phyloP scores from a whole-genome alignment of 2,113 vertebrate genomes.

The Lepus americanus region DNA sequence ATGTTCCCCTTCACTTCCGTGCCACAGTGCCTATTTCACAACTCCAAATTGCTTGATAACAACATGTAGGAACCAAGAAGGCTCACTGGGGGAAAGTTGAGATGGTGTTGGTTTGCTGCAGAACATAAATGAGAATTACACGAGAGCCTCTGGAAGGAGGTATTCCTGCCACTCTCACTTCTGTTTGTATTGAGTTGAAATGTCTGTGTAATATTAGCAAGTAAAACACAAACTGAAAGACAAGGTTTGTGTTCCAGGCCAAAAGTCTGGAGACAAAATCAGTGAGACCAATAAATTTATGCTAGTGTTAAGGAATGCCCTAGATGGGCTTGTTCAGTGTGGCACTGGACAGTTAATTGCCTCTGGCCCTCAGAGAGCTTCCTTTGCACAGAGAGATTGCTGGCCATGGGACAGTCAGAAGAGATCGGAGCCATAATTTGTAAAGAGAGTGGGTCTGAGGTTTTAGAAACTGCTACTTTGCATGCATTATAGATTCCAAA shows the following conservation, averaged over 20 bases:
- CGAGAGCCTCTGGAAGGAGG: background rate
- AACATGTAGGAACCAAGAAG: background rate
- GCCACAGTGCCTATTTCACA: background rate
- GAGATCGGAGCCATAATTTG: background rate
- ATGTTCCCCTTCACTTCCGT: no score
- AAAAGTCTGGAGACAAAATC: slow-evolving; percentile 20
- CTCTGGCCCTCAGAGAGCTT: background rate
- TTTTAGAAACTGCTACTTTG: background rate
- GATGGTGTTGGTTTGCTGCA: slow-evolving; percentile 6
- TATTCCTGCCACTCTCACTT: background rate
- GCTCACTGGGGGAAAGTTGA: background rate
- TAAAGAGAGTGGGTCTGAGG: background rate
- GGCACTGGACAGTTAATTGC: background rate
- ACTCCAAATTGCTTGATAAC: background rate
- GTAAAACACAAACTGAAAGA: background rate
- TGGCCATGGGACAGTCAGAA: background rate
- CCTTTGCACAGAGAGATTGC: background rate
- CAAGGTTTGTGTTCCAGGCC: background rate
- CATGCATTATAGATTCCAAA: background rate
- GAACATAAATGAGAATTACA: background rate
- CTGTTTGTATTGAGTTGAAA: background rate
- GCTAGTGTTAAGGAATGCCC: background rate
- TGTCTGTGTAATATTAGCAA: background rate
- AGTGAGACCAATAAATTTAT: background rate
- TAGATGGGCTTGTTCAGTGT: background rate